phyloP scores from a whole-genome alignment of 1,140 invertebrate species.

The Pemphigus obesinymphae region DNA sequence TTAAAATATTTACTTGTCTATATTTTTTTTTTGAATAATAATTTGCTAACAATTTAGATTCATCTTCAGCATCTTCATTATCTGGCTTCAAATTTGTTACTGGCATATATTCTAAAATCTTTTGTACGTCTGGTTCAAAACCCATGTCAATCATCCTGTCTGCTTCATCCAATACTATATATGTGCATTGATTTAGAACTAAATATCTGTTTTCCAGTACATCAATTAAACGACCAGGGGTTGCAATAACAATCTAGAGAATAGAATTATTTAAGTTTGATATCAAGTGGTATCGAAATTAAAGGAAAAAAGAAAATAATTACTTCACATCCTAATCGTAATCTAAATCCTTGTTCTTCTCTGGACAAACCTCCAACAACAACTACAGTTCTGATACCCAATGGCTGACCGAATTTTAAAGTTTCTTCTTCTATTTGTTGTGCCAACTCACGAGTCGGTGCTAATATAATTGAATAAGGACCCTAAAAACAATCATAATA shows the following conservation, averaged over 20 bases:
- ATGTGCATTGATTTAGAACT: slow-evolving; percentile 91
- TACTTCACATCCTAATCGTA: slow-evolving; percentile 93
- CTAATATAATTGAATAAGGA: slow-evolving; percentile 98
- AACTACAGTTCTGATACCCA: slow-evolving; percentile 94
- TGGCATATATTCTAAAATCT: slow-evolving; percentile 97
- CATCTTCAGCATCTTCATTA: slow-evolving; percentile 96
- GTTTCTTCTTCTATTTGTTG: slow-evolving; percentile 99
- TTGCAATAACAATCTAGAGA: slow-evolving; percentile 94
- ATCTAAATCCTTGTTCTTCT: slow-evolving; percentile 96
- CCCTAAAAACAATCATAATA: slow-evolving; percentile 58
- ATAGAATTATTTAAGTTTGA: slow-evolving; percentile 22
- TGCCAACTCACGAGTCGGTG: slow-evolving; percentile 96
- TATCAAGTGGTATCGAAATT: not conserved
- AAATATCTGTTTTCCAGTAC: slow-evolving; percentile 97
- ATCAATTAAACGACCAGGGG: slow-evolving; percentile 98
- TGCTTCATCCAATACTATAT: slow-evolving; percentile 90
- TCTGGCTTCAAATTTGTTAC: slow-evolving; percentile 98
- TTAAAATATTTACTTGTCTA: slow-evolving; percentile 64
- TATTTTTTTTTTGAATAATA: slow-evolving; percentile 98
- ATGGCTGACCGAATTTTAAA: slow-evolving; percentile 90
- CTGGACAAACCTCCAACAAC: slow-evolving; percentile 96
- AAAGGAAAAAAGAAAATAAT: slow-evolving; percentile 29
- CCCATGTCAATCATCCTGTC: slow-evolving; percentile 99
- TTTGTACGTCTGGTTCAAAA: slow-evolving; percentile 97
- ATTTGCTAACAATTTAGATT: slow-evolving; percentile 82